These are phyloP conservation scores for Actias luna DNA, from an alignment of 2,888 invertebrate species.

Conservation along the genomic window DNA sequence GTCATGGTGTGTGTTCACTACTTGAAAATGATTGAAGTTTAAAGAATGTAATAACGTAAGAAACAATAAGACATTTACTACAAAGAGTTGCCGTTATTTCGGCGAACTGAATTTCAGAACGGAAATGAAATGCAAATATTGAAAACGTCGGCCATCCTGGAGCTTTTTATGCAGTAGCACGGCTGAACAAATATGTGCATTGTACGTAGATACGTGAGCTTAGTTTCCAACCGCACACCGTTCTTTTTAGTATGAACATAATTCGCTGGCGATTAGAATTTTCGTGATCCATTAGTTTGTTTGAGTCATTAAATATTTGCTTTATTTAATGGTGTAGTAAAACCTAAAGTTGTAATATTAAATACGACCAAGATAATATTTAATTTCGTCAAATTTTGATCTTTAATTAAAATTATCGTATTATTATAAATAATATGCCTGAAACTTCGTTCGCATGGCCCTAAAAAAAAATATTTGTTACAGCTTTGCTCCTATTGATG, in stretches of 20 bases:
- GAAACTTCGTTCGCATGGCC: no score
- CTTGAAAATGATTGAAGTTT: not conserved
- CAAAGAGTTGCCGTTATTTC: conserved; percentile 45
- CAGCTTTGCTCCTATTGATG: no score
- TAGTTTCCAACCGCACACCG: not conserved
- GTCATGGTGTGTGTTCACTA: not conserved
- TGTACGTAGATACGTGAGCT: not conserved
- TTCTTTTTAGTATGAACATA: not conserved
- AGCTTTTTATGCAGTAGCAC: conserved; percentile 69
- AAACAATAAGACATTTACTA: conserved; percentile 48
- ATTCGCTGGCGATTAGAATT: not conserved
- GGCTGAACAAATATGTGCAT: conserved; percentile 33
- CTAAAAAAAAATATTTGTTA: no score
- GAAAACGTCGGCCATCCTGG: conserved; percentile 58
- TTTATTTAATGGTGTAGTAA: not conserved
- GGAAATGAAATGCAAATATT: conserved; percentile 76
- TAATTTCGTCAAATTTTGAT: no score
- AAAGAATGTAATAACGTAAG: conserved; percentile 25
- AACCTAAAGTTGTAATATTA: not conserved
- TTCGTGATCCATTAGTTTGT: not conserved
- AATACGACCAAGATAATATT: not conserved
- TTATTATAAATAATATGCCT: no score
- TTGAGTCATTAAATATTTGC: not conserved
- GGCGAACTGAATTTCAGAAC: conserved; percentile 37
- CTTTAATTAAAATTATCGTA: no score